Conservation (phyloP, 2,888 invertebrate species). For the Nymphalis c-album region DNA sequence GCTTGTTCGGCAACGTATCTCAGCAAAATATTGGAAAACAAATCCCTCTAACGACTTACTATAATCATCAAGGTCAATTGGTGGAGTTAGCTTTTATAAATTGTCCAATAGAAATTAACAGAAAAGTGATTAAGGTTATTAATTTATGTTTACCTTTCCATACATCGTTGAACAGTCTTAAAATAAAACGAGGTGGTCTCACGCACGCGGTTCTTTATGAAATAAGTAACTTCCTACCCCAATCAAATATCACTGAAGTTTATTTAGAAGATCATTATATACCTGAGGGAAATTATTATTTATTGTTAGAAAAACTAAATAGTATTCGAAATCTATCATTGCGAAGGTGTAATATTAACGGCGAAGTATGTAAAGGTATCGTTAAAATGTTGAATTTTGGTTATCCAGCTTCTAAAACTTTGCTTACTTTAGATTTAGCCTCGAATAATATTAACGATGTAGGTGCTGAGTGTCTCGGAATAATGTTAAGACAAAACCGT, state of each 20-base stretch:
- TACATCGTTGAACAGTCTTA: constrained; percentile 46
- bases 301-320: constrained; percentile 48
- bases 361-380: constrained; percentile 48
- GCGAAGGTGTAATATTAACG: constrained; percentile 53
- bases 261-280: constrained; percentile 54
- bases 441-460: constrained; percentile 54
- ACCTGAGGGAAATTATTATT: constrained; percentile 50
- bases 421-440: constrained; percentile 51
- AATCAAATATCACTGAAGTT: constrained; percentile 58
- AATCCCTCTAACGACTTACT: constrained; percentile 46
- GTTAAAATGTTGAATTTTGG: constrained; percentile 44
- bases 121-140: constrained; percentile 50
- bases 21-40: constrained; percentile 9
- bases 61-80: constrained; percentile 46
- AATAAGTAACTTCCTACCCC: constrained; percentile 50
- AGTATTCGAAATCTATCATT: constrained; percentile 55
- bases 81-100: constrained; percentile 49
- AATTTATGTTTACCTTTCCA: constrained; percentile 55
- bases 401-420: constrained; percentile 41
- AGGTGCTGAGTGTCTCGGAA: constrained; percentile 49
- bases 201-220: constrained; percentile 45
- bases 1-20: not conserved
- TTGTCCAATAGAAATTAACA: constrained; percentile 39
- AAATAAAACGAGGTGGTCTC: constrained; percentile 45
- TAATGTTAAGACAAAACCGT: constrained; percentile 54